These are phyloP conservation scores for Acronicta aceris DNA, from an alignment of 2,888 invertebrate genomes.

Conservation along the genomic window DNA sequence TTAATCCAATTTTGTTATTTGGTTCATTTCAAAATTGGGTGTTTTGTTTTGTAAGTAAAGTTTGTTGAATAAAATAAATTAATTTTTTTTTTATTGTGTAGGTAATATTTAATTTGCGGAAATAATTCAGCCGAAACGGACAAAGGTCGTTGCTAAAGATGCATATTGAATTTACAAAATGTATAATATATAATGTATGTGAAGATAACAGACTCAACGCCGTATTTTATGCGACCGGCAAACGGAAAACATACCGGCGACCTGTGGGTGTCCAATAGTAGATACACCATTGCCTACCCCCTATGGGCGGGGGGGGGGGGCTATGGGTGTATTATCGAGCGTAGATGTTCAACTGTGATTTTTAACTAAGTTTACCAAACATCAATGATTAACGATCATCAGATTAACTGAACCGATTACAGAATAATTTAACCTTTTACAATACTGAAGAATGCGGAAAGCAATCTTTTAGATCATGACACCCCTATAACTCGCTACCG, in stretches of 20 bases:
- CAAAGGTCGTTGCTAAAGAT: too few species aligned
- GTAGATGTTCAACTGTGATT: too few species aligned
- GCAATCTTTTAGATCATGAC: conserved; percentile 14
- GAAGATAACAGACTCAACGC: too few species aligned
- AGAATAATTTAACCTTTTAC: conserved; percentile 6
- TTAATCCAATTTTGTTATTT: conserved; percentile 51
- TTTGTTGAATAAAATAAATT: conserved; percentile 39
- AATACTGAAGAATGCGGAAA: background rate
- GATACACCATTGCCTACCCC: too few species aligned
- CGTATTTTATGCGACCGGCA: too few species aligned
- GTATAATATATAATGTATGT: too few species aligned
- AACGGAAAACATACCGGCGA: too few species aligned
- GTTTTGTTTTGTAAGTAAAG: conserved; percentile 40
- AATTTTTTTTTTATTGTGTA: conserved; percentile 5
- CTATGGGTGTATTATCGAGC: too few species aligned
- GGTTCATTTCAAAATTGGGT: conserved; percentile 51
- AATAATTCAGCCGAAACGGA: background rate
- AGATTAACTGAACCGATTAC: conserved; percentile 1
- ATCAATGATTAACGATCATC: background rate
- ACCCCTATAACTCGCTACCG: conserved; percentile 24
- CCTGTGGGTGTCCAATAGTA: too few species aligned
- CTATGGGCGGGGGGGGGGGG: too few species aligned
- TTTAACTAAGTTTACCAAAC: background rate
- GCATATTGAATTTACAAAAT: too few species aligned
- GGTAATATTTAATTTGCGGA: conserved; percentile 5